Conservation (phyloP, 2,113 vertebrate genomes). For the Phycodurus eques region DNA sequence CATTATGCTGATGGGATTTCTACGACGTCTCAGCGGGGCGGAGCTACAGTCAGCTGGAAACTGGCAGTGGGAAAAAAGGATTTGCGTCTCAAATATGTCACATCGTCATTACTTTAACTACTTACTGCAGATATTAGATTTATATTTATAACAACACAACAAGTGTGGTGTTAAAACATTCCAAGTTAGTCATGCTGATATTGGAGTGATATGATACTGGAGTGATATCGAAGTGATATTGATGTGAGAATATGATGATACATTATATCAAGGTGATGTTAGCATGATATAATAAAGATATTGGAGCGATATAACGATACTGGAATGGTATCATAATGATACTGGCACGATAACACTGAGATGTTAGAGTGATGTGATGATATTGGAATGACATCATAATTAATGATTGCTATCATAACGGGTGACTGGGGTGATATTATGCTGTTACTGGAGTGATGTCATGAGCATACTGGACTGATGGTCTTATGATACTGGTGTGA, state of each 20-base stretch:
- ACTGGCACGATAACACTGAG: background rate
- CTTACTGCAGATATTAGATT: too few species aligned
- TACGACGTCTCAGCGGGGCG: conserved; percentile 9
- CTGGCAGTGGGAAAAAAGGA: background rate
- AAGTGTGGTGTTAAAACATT: too few species aligned
- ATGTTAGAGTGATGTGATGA: background rate
- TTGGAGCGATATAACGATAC: background rate
- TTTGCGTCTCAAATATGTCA: background rate
- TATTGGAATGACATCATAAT: background rate
- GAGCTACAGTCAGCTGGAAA: background rate
- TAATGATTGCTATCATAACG: background rate
- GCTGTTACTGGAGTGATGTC: too few species aligned
- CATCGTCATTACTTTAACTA: too few species aligned
- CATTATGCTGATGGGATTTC: conserved; percentile 34
- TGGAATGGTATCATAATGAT: background rate
- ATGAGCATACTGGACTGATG: too few species aligned
- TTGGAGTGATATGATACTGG: too few species aligned
- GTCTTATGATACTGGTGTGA: too few species aligned
- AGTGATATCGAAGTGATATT: too few species aligned
- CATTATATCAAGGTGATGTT: too few species aligned
- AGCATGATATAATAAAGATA: background rate
- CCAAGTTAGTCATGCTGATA: too few species aligned
- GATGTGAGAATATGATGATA: too few species aligned
- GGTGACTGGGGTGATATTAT: background rate
- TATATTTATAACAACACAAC: too few species aligned